These are phyloP conservation scores for Bradynema listronoti DNA, from an alignment of 1,140 invertebrate species.

Conservation along the genomic window DNA sequence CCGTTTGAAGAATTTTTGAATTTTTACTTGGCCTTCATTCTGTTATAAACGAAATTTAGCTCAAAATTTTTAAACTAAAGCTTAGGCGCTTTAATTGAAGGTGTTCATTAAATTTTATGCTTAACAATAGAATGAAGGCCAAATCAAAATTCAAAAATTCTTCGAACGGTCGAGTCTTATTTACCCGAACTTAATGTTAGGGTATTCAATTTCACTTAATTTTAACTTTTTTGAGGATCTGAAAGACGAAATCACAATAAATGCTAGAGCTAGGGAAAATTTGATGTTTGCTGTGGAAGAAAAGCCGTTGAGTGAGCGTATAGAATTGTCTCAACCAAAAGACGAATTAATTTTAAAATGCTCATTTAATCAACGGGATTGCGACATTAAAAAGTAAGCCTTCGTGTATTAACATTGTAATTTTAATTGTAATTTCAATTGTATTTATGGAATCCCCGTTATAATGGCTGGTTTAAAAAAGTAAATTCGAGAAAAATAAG, in stretches of 20 bases:
- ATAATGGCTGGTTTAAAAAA: no score
- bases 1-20: neutral
- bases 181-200: neutral
- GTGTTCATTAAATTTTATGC: no score
- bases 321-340: constrained; percentile 44
- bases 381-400: constrained; percentile 48
- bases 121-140: no score
- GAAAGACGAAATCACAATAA: constrained; percentile 55
- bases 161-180: no score
- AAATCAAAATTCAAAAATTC: no score
- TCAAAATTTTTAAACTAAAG: no score
- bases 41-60: neutral
- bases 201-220: neutral
- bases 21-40: neutral
- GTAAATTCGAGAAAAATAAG: no score
- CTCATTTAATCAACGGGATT: constrained; percentile 55
- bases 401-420: neutral
- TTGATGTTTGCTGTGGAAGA: constrained; percentile 53
- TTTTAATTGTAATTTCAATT: neutral
- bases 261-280: constrained; percentile 48
- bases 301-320: constrained; percentile 37
- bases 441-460: neutral
- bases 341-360: constrained; percentile 55
- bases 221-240: constrained; percentile 42
- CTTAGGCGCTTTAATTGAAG: no score